Base-by-base conservation (phyloP, 2,113 vertebrate species). In the Sylvicapra grimmia region DNA sequence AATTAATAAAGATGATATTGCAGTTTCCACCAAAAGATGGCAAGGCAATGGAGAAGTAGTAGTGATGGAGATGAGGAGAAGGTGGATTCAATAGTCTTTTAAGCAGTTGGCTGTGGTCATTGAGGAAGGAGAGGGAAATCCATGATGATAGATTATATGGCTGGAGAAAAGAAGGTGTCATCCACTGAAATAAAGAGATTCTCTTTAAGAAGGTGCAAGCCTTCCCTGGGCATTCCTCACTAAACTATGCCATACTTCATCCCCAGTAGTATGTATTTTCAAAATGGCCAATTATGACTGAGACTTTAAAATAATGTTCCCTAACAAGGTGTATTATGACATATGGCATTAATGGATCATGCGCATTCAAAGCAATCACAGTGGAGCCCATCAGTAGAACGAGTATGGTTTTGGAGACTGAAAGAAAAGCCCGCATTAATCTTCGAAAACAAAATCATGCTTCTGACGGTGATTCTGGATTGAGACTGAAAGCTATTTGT, bases 391-490 rank as follows among this genome's bases (percentile, higher is more conserved):
- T 23, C 12, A 65, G 77, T 29, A 83, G 63, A 93, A 95, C 31
- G 33, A 94, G 16, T 16, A 9, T 11, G 13, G 33, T 25, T 82
- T 86, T 13, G 36, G 33, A 15, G 92, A 47, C 87, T 89, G 84
- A 89, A 82, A 89, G 84, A 90, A 95, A 94, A 95, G 9, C 3
- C 89, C 36, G 53, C 93, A 95, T 92, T 97, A 68, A 91, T 93
- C 96, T 93, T 88, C 0, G 40, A 49, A 94, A 94, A 44, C 21
- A 63, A 75, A 94, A 65, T 29, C 31, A 47, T 44, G 49, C 31
- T 47, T 94, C 63, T 89, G 83, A 89, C 25, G 83, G n/a, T 63
- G 51, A 91, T 75, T 87, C 51, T 91, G 51, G 44, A 31, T 90
- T 77, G 68, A 86, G 68, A 89, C n/a, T 53, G 54, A 96, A 94